Conservation (phyloP, 2,888 invertebrate genomes). For the Trachelus stipa region DNA sequence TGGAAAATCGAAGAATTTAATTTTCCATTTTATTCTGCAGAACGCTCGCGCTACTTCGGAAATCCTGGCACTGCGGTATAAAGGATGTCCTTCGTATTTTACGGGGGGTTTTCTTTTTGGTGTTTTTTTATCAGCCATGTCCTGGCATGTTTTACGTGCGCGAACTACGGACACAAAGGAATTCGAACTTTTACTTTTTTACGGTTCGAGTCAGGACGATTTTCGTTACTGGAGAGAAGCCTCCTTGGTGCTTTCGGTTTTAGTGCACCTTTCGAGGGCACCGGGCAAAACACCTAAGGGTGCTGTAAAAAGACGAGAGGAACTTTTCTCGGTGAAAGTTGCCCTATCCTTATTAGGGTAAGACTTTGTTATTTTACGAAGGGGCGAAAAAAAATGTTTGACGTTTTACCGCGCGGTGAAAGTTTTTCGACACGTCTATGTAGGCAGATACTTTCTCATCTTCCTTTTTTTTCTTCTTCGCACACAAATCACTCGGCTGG, state of each 20-base stretch:
- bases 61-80: not conserved
- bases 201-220: conserved; percentile 31
- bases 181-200: conserved; percentile 35
- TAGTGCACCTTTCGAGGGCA: conserved; percentile 29
- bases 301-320: conserved; percentile 31
- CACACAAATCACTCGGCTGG: conserved; percentile 12
- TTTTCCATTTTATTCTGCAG: not conserved
- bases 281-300: conserved; percentile 23
- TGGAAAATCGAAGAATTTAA: not conserved
- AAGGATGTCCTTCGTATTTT: conserved; percentile 1
- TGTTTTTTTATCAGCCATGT: not conserved
- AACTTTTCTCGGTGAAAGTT: conserved; percentile 37
- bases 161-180: conserved; percentile 23
- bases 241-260: conserved; percentile 38
- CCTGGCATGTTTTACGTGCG: conserved; percentile 1
- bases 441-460: conserved; percentile 24
- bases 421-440: conserved; percentile 18
- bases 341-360: conserved; percentile 15
- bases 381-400: conserved; percentile 18
- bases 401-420: conserved; percentile 14
- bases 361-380: conserved; percentile 15
- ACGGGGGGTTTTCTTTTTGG: not conserved
- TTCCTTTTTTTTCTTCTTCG: not conserved
- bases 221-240: conserved; percentile 28
- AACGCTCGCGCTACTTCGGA: not conserved